These are phyloP conservation scores for Gymnoscelis rufifasciata DNA, from an alignment of 2,888 invertebrate species.

Conservation along the genomic window DNA sequence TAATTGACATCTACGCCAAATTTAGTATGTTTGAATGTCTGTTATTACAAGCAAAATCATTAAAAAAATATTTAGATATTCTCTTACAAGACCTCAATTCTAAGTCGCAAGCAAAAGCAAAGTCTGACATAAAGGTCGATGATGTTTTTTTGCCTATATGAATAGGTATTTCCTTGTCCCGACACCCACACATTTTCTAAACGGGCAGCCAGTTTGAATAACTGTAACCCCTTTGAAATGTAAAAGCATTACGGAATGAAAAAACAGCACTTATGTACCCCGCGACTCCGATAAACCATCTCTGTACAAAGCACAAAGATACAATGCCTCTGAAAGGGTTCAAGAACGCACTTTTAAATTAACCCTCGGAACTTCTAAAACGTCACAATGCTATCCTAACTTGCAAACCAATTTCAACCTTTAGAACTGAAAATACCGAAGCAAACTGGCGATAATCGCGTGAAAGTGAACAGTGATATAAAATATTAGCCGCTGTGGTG, in stretches of 20 bases:
- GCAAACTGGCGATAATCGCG: constrained; percentile 36
- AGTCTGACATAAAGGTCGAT: no score
- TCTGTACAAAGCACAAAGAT: constrained; percentile 79
- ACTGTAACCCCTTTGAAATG: constrained; percentile 79
- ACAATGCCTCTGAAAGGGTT: constrained; percentile 80
- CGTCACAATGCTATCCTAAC: constrained; percentile 40
- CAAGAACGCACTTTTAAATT: constrained; percentile 80
- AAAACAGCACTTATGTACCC: constrained; percentile 80
- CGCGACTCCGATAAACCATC: constrained; percentile 78
- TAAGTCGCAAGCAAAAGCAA: no score
- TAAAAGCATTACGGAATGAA: constrained; percentile 80
- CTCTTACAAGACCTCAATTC: no score
- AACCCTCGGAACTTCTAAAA: constrained; percentile 55
- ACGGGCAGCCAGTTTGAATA: constrained; percentile 73
- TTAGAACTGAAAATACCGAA: constrained; percentile 24
- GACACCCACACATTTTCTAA: constrained; percentile 75
- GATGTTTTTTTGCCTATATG: not conserved
- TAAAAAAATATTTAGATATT: no score
- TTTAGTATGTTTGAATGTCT: no score
- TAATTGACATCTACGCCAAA: no score
- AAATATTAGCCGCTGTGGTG: constrained; percentile 61
- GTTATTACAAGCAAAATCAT: no score
- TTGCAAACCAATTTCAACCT: constrained; percentile 45
- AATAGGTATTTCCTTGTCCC: constrained; percentile 44
- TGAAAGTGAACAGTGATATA: constrained; percentile 48